A percentile compares a stretch with the other conserved stretches of the same genome.
Conservation (phyloP, 2,797 vertebrate genomes). For the Acomys russatus region DNA sequence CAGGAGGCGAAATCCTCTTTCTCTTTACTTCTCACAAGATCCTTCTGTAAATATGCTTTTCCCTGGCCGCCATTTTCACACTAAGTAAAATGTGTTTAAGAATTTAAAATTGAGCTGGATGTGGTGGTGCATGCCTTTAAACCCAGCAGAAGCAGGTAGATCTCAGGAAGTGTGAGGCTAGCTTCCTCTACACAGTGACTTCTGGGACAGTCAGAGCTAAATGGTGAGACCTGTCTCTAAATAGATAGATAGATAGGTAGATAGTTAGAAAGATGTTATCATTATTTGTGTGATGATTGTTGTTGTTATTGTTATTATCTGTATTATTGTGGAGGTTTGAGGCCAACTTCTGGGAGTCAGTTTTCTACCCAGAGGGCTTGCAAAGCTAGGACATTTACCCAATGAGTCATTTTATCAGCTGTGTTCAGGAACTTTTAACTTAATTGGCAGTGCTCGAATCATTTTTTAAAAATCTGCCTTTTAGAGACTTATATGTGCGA, state of each 20-base stretch:
- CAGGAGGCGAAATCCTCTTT: constrained; percentile 41
- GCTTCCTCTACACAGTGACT: not conserved
- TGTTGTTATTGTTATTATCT: not conserved
- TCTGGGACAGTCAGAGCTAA: not conserved
- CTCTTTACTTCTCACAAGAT: constrained; percentile 33
- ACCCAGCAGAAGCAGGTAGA: not conserved
- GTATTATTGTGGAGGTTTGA: not conserved
- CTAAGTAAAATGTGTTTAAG: constrained; percentile 14
- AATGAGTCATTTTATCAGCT: not conserved
- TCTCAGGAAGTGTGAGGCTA: not conserved
- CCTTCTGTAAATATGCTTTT: not conserved
- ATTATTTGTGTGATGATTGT: not conserved
- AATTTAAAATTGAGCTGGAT: too few species aligned
- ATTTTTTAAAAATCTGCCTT: not conserved
- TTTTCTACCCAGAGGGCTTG: not conserved
- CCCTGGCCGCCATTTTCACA: not conserved
- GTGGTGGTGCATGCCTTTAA: not conserved
- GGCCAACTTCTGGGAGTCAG: not conserved
- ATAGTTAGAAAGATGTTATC: too few species aligned
- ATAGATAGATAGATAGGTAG: too few species aligned
- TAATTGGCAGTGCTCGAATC: constrained; percentile 42
- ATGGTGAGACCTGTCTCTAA: not conserved
- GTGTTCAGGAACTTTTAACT: constrained; percentile 10
- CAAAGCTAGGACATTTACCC: not conserved
- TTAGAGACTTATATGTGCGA: not conserved